A percentile compares a stretch with the other conserved stretches of the same genome.
Conservation (phyloP, 2,888 invertebrate species). For the Neelides folsomi region DNA sequence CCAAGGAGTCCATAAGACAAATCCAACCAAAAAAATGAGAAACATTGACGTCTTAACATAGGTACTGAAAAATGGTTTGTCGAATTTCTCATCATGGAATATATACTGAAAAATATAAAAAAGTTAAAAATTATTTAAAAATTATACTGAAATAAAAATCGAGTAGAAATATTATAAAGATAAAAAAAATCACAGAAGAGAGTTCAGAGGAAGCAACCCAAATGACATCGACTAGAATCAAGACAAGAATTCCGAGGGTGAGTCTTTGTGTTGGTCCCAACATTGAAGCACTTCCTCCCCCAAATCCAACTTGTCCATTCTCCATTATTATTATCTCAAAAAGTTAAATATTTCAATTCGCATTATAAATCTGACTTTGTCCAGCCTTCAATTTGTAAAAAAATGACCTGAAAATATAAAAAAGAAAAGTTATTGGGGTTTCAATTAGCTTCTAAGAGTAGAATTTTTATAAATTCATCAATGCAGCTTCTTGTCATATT, state of each 20-base stretch:
- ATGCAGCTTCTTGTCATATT: too few species aligned
- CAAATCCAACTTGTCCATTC: conserved; percentile 3
- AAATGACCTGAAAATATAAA: too few species aligned
- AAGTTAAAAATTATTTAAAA: neutral
- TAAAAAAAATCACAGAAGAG: conserved; percentile 57
- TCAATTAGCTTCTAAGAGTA: too few species aligned
- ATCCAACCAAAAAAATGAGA: conserved; percentile 74
- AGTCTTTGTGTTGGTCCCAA: conserved; percentile 47
- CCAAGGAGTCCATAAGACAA: conserved; percentile 81
- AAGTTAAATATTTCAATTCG: too few species aligned
- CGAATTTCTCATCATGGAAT: conserved; percentile 67
- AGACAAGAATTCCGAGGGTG: conserved; percentile 67
- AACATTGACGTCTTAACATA: conserved; percentile 92
- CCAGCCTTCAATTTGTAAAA: too few species aligned
- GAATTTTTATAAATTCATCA: too few species aligned
- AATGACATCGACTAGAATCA: conserved; percentile 80
- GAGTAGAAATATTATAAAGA: neutral
- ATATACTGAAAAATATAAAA: conserved; percentile 55
- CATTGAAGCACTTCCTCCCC: conserved; percentile 12
- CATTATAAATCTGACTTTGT: too few species aligned
- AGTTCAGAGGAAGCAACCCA: conserved; percentile 94
- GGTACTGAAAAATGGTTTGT: conserved; percentile 90
- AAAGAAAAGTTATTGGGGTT: too few species aligned
- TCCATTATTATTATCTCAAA: too few species aligned
- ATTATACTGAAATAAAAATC: neutral